phyloP scores from a whole-genome alignment of 2,113 vertebrate species.

The Melanerpes aurifrons region DNA sequence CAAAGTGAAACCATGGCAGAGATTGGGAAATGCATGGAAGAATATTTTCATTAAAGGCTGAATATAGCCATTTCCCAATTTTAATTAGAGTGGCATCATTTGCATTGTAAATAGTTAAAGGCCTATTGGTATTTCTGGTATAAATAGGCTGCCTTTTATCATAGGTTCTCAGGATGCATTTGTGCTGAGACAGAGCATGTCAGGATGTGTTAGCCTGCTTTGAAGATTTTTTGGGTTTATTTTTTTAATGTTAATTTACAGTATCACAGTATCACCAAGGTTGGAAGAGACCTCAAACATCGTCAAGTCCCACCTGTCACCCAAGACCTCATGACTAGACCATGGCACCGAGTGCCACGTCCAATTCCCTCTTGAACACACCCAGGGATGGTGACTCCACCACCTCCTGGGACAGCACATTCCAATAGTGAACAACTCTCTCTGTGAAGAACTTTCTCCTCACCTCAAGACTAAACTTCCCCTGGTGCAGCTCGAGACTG shows the following conservation, averaged over 20 bases:
- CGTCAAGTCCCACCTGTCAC: no score
- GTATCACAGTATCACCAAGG: no score
- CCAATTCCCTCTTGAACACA: no score
- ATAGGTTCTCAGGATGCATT: neutral
- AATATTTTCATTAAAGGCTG: constrained; percentile 55
- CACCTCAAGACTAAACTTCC: no score
- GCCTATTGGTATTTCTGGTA: neutral
- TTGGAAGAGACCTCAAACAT: no score
- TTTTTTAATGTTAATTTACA: constrained; percentile 1
- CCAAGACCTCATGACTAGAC: no score
- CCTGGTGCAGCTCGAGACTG: no score
- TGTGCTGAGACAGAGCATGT: neutral
- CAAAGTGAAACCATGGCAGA: constrained; percentile 32
- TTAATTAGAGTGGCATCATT: constrained; percentile 46
- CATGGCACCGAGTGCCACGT: no score
- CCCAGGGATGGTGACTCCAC: no score
- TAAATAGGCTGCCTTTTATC: neutral
- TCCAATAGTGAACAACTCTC: no score
- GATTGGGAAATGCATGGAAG: constrained; percentile 33
- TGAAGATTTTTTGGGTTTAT: neutral
- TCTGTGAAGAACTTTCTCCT: no score
- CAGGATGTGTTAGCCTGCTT: neutral
- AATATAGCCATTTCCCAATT: constrained; percentile 14
- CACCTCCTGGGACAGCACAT: no score
- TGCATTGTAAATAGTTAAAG: neutral